Percentiles rank a stretch among this genome's conserved stretches.
phyloP scores from a whole-genome alignment of 2,797 vertebrate species.

The Cirrhinus molitorella region DNA sequence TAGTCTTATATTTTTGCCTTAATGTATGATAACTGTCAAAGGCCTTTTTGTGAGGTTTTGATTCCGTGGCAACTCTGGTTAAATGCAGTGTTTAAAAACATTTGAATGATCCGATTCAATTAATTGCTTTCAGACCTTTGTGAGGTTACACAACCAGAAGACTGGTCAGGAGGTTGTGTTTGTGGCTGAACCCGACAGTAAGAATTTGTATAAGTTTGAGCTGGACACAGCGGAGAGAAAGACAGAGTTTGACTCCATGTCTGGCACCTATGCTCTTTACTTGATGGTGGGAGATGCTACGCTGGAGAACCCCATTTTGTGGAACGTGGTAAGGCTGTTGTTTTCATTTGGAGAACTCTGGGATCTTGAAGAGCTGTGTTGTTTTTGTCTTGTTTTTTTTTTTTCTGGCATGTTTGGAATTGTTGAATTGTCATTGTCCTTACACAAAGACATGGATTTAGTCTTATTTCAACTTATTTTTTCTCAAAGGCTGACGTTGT shows the following conservation, averaged over 20 bases:
- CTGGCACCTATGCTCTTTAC: slow-evolving; percentile 94
- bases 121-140: slow-evolving; percentile 86
- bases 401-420: slow-evolving; percentile 3
- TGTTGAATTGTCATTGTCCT: not conserved
- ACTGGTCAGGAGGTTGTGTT: slow-evolving; percentile 98
- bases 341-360: not conserved
- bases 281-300: slow-evolving; percentile 97
- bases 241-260: slow-evolving; percentile 94
- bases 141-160: slow-evolving; percentile 95
- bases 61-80: too few species aligned
- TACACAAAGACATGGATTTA: not conserved
- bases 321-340: slow-evolving; percentile 91
- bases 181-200: slow-evolving; percentile 95
- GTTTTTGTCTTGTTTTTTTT: not conserved
- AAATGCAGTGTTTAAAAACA: not conserved
- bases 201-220: slow-evolving; percentile 97
- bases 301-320: slow-evolving; percentile 95
- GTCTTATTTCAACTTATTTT: not conserved
- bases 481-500: slow-evolving; percentile 88
- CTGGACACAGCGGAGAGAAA: slow-evolving; percentile 94
- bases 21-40: not conserved
- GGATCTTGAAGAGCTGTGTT: too few species aligned
- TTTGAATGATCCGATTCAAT: not conserved
- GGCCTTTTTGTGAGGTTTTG: not conserved
- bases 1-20: too few species aligned